A percentile compares a stretch with the other conserved stretches of the same genome.
These are phyloP conservation scores for Idaea biselata DNA, from an alignment of 2,888 invertebrate genomes.

Conservation along the genomic window DNA sequence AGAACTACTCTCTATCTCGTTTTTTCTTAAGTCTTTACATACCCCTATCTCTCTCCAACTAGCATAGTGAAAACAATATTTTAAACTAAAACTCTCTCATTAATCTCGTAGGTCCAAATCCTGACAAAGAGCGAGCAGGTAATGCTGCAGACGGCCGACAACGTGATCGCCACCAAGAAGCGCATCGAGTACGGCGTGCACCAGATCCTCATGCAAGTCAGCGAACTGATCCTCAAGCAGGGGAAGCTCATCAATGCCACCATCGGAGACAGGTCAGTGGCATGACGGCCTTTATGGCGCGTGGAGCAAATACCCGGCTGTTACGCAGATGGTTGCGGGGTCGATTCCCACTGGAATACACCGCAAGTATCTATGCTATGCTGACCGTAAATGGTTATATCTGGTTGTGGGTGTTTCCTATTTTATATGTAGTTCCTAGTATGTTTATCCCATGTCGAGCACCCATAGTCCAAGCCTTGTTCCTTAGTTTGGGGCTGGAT, in stretches of 20 bases:
- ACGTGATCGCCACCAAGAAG: conserved; percentile 90
- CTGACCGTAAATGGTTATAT: neutral
- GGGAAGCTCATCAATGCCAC: conserved; percentile 84
- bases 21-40: too few species aligned
- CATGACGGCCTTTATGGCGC: too few species aligned
- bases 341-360: too few species aligned
- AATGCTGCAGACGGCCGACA: conserved; percentile 90
- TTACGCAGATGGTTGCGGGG: too few species aligned
- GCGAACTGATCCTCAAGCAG: conserved; percentile 83
- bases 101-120: conserved; percentile 64
- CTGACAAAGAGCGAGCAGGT: conserved; percentile 88
- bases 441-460: too few species aligned
- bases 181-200: conserved; percentile 92
- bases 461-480: neutral
- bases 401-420: neutral
- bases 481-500: neutral
- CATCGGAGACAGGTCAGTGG: conserved; percentile 79
- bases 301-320: too few species aligned
- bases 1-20: too few species aligned
- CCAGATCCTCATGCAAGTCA: conserved; percentile 88
- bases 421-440: neutral
- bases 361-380: too few species aligned
- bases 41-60: too few species aligned
- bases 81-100: neutral
- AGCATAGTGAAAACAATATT: too few species aligned